These are phyloP conservation scores for Scrobipalpa costella DNA, from an alignment of 2,888 invertebrate genomes.

Conservation along the genomic window DNA sequence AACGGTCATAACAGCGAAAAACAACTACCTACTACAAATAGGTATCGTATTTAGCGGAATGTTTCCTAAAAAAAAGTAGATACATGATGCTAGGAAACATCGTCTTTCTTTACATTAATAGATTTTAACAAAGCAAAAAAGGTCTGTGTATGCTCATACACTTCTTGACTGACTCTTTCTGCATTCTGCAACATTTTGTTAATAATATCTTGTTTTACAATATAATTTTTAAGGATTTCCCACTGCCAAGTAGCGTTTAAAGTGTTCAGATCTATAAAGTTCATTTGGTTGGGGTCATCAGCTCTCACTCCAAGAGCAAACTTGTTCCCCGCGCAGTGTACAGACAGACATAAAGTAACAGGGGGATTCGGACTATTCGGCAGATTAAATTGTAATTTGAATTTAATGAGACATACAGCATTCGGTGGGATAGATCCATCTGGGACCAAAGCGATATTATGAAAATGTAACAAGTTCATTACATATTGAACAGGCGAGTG, in stretches of 20 bases:
- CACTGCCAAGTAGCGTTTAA: constrained; percentile 70
- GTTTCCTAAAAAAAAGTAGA: no score
- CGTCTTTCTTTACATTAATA: constrained; percentile 35
- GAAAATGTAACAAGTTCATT: constrained; percentile 51
- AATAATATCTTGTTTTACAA: constrained; percentile 53
- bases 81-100: no score
- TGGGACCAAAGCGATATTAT: constrained; percentile 52
- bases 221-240: constrained; percentile 65
- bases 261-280: constrained; percentile 49
- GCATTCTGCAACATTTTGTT: constrained; percentile 53
- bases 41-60: neutral
- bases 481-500: constrained; percentile 62
- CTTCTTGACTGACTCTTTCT: constrained; percentile 43
- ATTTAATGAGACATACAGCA: constrained; percentile 57
- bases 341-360: constrained; percentile 52
- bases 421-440: constrained; percentile 35
- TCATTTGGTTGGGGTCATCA: constrained; percentile 44
- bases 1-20: neutral
- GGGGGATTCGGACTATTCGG: constrained; percentile 50
- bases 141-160: constrained; percentile 43
- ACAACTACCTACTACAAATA: neutral
- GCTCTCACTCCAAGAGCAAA: constrained; percentile 61
- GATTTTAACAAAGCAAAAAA: constrained; percentile 58
- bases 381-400: constrained; percentile 60
- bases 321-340: constrained; percentile 46